These are phyloP conservation scores for Aptenodytes patagonicus DNA, from an alignment of 2,113 vertebrate species.

Conservation along the genomic window DNA sequence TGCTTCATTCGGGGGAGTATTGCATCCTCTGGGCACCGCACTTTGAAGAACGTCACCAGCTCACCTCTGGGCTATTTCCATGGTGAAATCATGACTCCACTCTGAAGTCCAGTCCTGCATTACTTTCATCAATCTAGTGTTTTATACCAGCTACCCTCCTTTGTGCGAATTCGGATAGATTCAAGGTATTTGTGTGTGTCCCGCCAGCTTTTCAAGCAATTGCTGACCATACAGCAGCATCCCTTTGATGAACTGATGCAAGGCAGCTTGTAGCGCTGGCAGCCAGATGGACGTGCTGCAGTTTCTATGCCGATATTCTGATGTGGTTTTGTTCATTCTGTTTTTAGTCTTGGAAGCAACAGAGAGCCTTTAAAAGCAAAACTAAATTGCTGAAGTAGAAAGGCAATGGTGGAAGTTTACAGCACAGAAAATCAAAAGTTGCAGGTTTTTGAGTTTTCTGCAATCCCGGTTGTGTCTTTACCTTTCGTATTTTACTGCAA, in stretches of 20 bases:
- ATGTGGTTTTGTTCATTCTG: fast-evolving
- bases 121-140: fast-evolving
- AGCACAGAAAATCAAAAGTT: not conserved
- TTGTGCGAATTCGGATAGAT: not conserved
- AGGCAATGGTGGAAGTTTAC: not conserved
- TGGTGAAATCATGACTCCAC: not conserved
- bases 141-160: not conserved
- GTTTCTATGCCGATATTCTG: not conserved
- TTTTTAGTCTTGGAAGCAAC: not conserved
- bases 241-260: not conserved
- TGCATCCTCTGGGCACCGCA: not conserved
- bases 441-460: not conserved
- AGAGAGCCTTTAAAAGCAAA: not conserved
- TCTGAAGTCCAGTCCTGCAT: not conserved
- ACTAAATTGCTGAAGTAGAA: not conserved
- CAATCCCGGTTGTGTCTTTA: fast-evolving
- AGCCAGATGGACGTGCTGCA: not conserved
- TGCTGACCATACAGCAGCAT: not conserved
- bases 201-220: not conserved
- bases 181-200: not conserved
- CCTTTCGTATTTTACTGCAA: not conserved
- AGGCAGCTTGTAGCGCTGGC: not conserved
- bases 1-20: fast-evolving
- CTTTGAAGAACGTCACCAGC: not conserved
- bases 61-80: not conserved